These are phyloP conservation scores for Turritopsis dohrnii DNA, from an alignment of 30 jellyfish, hydroid and myxozoan species.

Conservation along the genomic window DNA sequence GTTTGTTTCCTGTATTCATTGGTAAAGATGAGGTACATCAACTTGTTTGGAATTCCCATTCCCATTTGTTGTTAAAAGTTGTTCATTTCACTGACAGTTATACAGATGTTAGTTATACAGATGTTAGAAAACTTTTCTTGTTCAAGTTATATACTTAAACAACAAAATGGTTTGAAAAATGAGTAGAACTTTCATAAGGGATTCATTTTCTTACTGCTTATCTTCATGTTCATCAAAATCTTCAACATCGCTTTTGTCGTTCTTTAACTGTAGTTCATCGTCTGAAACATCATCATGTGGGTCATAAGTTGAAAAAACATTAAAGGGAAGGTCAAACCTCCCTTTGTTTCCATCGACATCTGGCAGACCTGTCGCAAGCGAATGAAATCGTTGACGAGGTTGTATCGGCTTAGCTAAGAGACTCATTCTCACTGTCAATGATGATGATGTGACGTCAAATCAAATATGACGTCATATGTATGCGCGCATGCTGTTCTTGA, in stretches of 20 bases:
- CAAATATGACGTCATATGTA: background rate
- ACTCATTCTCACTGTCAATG: background rate
- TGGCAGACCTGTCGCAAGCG: background rate
- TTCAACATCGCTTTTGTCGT: background rate
- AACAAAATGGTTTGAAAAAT: no score
- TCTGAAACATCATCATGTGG: background rate
- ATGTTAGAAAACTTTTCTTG: no score
- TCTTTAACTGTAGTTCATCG: background rate
- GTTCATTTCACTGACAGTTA: no score
- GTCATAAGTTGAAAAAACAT: background rate
- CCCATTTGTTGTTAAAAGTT: no score
- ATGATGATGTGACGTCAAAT: background rate
- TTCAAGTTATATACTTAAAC: no score
- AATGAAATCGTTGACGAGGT: background rate
- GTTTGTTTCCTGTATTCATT: no score
- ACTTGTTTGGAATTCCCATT: no score
- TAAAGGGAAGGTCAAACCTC: background rate
- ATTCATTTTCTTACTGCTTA: background rate
- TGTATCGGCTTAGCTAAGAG: background rate
- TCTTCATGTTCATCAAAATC: background rate
- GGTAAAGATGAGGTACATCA: no score
- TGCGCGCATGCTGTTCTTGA: background rate
- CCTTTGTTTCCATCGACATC: conserved; percentile 15
- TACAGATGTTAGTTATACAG: no score
- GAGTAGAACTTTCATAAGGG: no score